These are phyloP conservation scores for Apantesis nais DNA, from an alignment of 2,888 invertebrate species.

Conservation along the genomic window DNA sequence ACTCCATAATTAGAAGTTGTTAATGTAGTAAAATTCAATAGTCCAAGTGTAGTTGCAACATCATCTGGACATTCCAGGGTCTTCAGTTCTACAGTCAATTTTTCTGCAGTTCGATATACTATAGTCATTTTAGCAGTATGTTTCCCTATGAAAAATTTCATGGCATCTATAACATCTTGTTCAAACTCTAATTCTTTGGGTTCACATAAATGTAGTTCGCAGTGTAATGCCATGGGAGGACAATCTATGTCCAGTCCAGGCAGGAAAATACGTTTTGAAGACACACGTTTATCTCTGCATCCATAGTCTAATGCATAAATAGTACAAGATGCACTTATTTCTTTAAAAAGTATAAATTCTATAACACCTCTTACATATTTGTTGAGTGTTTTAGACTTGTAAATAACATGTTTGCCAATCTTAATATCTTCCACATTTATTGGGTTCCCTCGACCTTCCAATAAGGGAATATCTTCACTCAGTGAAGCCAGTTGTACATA, in stretches of 20 bases:
- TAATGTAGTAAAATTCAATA: slow-evolving; percentile 21
- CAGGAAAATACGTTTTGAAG: slow-evolving; percentile 8
- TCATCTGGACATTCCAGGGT: slow-evolving; percentile 31
- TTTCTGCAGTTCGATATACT: slow-evolving; percentile 7
- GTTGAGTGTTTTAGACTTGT: slow-evolving; percentile 22
- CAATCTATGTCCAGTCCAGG: slow-evolving; percentile 5
- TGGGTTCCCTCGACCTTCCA: slow-evolving; percentile 24
- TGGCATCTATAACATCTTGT: slow-evolving; percentile 27
- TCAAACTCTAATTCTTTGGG: slow-evolving; percentile 22
- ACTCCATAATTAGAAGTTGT: slow-evolving; percentile 10
- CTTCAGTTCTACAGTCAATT: slow-evolving; percentile 29
- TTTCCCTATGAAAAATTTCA: slow-evolving; percentile 25
- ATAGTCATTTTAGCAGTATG: slow-evolving; percentile 24
- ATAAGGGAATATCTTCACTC: slow-evolving; percentile 6
- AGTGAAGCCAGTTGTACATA: slow-evolving; percentile 21
- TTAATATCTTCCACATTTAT: slow-evolving; percentile 10
- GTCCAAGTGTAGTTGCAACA: slow-evolving; percentile 27
- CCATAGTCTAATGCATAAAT: slow-evolving; percentile 41
- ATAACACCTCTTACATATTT: slow-evolving; percentile 34
- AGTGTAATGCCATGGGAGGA: slow-evolving; percentile 32
- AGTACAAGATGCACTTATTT: slow-evolving; percentile 1
- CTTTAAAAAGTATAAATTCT: not conserved
- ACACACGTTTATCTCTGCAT: slow-evolving; percentile 23
- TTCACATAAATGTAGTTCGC: slow-evolving; percentile 31
- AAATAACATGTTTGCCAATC: slow-evolving; percentile 22